These are phyloP conservation scores for Ladona fulva DNA, from an alignment of 1,140 invertebrate species.

Conservation along the genomic window DNA sequence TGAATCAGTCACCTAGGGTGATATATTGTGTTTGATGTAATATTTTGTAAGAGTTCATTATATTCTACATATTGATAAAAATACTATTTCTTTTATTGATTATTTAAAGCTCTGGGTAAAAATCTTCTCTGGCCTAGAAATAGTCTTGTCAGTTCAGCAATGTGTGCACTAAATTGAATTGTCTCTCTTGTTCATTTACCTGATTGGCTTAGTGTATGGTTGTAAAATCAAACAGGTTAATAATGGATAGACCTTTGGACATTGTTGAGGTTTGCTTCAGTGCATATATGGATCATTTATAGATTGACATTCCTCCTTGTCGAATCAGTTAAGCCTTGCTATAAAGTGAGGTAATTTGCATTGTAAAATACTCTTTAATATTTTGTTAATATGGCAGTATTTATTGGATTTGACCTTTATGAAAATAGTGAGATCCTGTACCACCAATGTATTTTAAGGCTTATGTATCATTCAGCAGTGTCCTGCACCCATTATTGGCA, in stretches of 20 bases:
- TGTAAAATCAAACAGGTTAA: not conserved
- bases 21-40: too few relatives aligned
- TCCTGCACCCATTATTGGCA: not conserved
- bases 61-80: not conserved
- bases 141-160: not conserved
- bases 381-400: not conserved
- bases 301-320: not conserved
- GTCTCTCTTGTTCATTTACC: not conserved
- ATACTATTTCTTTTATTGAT: not conserved
- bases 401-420: not conserved
- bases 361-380: not conserved
- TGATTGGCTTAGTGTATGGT: not conserved
- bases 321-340: not conserved
- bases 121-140: not conserved
- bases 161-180: not conserved
- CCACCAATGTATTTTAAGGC: not conserved
- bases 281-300: not conserved
- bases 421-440: slow-evolving; percentile 1
- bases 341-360: not conserved
- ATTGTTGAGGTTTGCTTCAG: not conserved
- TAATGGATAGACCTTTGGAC: not conserved
- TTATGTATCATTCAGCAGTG: not conserved
- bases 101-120: not conserved
- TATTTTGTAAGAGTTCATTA: too few relatives aligned
- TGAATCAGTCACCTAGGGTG: not conserved